phyloP scores from a whole-genome alignment of 1,140 invertebrate species.

The Helicoverpa zea region DNA sequence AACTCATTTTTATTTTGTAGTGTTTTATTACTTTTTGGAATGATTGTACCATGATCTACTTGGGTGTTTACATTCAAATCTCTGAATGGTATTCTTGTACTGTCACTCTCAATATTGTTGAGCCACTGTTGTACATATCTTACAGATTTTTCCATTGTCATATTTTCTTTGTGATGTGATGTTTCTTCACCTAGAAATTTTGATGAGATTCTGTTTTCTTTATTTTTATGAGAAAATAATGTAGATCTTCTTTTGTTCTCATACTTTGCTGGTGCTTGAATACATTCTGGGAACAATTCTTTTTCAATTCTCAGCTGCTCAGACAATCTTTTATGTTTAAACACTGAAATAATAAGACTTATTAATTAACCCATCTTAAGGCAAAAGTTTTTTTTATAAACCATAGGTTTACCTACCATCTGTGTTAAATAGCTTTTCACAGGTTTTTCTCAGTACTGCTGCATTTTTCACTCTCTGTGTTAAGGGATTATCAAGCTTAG shows the following conservation, averaged over 20 bases:
- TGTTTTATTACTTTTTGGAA: constrained; percentile 5
- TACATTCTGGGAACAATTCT: constrained; percentile 79
- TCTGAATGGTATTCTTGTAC: constrained; percentile 68
- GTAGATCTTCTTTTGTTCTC: constrained; percentile 74
- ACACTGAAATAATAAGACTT: constrained; percentile 64
- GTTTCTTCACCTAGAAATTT: constrained; percentile 66
- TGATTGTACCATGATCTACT: constrained; percentile 12
- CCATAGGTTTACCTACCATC: constrained; percentile 63
- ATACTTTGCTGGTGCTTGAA: constrained; percentile 78
- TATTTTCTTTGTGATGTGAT: constrained; percentile 39
- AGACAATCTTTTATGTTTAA: constrained; percentile 70
- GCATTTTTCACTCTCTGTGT: constrained; percentile 64
- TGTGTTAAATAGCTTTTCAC: constrained; percentile 71
- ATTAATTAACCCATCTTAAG: no score
- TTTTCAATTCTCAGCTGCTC: constrained; percentile 76
- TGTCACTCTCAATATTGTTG: constrained; percentile 62
- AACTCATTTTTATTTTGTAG: constrained; percentile 19
- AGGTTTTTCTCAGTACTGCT: constrained; percentile 61
- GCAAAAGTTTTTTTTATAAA: no score
- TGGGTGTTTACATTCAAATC: constrained; percentile 72
- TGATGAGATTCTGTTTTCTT: constrained; percentile 63
- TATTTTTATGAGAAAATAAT: constrained; percentile 54
- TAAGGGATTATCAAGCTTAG: constrained; percentile 58
- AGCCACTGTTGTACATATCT: constrained; percentile 76
- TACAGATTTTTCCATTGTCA: constrained; percentile 70